phyloP scores from a whole-genome alignment of 2,113 vertebrate genomes.

The Hypocryptadius cinnamomeus region DNA sequence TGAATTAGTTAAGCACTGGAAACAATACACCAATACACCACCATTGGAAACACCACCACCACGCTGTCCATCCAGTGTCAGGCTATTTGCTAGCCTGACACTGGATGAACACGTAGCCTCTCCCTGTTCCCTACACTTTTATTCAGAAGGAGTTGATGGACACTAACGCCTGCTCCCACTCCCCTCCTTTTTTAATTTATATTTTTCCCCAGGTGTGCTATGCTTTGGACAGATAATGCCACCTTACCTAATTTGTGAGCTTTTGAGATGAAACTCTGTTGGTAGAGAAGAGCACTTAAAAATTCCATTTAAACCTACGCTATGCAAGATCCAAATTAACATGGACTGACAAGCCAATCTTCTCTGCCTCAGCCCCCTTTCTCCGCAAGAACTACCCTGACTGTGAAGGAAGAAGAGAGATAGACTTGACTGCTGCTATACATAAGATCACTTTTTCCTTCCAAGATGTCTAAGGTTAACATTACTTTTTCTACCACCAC shows the following conservation, averaged over 20 bases:
- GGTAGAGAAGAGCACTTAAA: not conserved
- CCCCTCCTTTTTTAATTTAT: rapidly evolving
- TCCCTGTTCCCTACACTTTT: not conserved
- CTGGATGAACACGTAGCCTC: not conserved
- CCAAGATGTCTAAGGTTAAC: not conserved
- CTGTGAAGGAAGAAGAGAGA: not conserved
- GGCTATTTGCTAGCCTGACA: not conserved
- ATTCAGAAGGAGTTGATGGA: not conserved
- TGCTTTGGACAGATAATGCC: not conserved
- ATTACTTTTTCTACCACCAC: not conserved
- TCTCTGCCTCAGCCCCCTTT: not conserved
- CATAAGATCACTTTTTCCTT: not conserved
- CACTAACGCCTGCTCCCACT: not conserved
- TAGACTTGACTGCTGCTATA: not conserved
- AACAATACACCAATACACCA: not conserved
- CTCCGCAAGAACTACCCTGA: not conserved
- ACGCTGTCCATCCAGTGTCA: not conserved
- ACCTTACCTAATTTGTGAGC: not conserved
- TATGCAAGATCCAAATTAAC: not conserved
- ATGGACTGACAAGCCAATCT: not conserved
- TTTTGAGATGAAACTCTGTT: not conserved
- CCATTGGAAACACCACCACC: not conserved
- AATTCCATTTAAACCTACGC: not conserved
- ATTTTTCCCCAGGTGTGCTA: not conserved
- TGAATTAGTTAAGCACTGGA: not conserved